Evolutionary conservation across 2,113 vertebrate species (phyloP), one percentile per base, ranked within the genome.

Genomic region (Labeo catla): DNA sequence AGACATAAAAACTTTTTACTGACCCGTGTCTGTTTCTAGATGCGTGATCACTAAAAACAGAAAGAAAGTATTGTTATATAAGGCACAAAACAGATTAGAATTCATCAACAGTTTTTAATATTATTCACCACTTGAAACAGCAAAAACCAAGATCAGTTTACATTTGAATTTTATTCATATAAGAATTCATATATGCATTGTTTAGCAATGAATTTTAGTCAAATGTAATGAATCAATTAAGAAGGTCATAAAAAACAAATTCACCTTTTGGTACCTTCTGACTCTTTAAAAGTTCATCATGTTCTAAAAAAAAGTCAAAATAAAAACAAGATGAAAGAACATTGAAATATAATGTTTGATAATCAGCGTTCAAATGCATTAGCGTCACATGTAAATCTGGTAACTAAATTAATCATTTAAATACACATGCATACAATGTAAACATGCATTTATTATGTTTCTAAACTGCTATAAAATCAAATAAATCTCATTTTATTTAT

Each of bases 201-300:
- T 66, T 65, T 65, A 6, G 2, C 4, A 52, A 13, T 52, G 4
- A 52, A 52, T 50, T 50, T 50, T 50, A 52, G 13, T 52, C 0
- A 52, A 52, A 52, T 52, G 0, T 13, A 13, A 52, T 70, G 4
- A 8, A 39, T 39, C 1, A 39, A 4, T 39, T 19, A 39, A 66
- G 34, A 70, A 43, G 36, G 7, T 4, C 36, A 72, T 19, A 19
- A 43, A 43, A 72, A 45, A 45, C 68, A 72, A 43, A 72, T 11
- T 72, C 16, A 72, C 39, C 68, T 72, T 72, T 43, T 45, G 68
- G 68, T 21, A 10, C 45, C 68, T 45, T 72, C 68, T 72, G 68
- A 72, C 4, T 72, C 39, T 45, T 36, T 21, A 72, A 45, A 72
- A 45, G 68, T 45, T 72, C 2, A 13, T 13, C 11, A 72, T 9